Base-by-base conservation (phyloP, 1,140 invertebrate species). In the Oreohelix idahoensis region DNA sequence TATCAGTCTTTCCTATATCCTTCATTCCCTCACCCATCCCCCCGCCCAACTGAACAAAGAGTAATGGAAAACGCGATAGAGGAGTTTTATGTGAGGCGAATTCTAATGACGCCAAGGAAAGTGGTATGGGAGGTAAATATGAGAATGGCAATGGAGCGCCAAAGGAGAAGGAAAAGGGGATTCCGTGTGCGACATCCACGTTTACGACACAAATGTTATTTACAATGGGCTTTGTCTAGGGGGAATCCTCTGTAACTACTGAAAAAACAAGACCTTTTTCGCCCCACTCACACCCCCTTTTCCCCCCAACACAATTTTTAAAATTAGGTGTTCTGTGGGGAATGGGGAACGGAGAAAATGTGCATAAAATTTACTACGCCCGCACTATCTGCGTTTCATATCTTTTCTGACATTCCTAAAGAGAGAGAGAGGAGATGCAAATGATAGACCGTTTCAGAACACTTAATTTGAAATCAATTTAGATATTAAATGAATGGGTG, bases 31-130 rank as follows among this genome's bases (percentile, higher is more conserved):
- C 23, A 11, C 53, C 53, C 5, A 4, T n/a, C 51, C 75, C 29
- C 32, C 77, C 38, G 11, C 38, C 63, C 79, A 70, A 51, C 51
- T 58, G 71, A 75, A 82, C 80, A 82, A 82, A 82, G 80, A 82
- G 69, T 71, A 69, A 79, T 49, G 79, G 35, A 71, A 81, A 81
- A 39, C 49, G 49, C 42, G 42, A 45, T 29, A 51, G 32, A 38
- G 38, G 78, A 11, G 26, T 71, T 79, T 39, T 66, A 66, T 79
- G 77, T 69, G 17, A 39, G 49, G 49, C 36, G 75, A 66, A 58
- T 63, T 69, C 77, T 4, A 79, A 26, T 49, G 63, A 66, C 11
- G 45, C 23, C 8, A 39, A 51, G 45, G 63, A 49, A 26, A 58
- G 69, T 26, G 75, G 53, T 32, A 32, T 38, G 45, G 39, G 53